A percentile compares a stretch with the other conserved stretches of the same genome.
Evolutionary conservation across 1,140 invertebrate genomes (phyloP).

Genomic region (Augochlora pura): DNA sequence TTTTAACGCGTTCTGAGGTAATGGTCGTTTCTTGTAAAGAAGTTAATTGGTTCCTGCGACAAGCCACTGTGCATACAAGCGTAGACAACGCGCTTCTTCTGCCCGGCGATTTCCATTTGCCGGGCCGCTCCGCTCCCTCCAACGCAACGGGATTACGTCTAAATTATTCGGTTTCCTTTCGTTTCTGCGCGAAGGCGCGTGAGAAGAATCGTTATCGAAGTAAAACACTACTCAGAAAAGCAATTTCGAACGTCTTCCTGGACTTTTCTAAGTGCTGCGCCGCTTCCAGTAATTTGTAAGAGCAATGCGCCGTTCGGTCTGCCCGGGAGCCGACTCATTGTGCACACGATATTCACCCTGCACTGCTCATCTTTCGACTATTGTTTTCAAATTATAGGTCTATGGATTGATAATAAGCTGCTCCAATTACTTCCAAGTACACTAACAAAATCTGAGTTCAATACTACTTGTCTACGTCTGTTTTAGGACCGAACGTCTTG

Average conservation of each 20-base stretch:
- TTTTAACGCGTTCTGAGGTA: slow-evolving; percentile 60
- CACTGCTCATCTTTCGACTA: not conserved
- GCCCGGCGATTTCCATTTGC: slow-evolving; percentile 39
- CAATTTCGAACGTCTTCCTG: slow-evolving; percentile 9
- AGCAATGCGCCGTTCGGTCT: not conserved
- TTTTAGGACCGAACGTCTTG: too few species aligned
- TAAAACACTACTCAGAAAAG: slow-evolving; percentile 15
- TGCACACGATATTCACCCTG: not conserved
- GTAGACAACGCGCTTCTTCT: slow-evolving; percentile 32
- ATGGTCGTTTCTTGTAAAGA: slow-evolving; percentile 71
- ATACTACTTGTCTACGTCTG: too few species aligned
- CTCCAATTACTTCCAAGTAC: too few species aligned
- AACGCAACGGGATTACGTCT: slow-evolving; percentile 29
- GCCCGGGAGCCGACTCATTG: not conserved
- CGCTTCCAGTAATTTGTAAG: not conserved
- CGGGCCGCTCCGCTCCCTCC: not conserved
- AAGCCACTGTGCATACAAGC: slow-evolving; percentile 39
- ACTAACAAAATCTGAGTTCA: too few species aligned
- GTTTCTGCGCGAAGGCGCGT: not conserved
- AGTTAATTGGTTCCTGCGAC: slow-evolving; percentile 70
- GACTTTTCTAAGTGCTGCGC: too few species aligned
- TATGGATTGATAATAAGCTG: not conserved
- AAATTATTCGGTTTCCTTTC: slow-evolving; percentile 23
- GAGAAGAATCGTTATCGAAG: slow-evolving; percentile 40
- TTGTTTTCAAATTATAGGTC: not conserved